Evolutionary conservation across 2,797 vertebrate genomes (phyloP), one percentile per base, ranked within the genome.

Genomic region (Notoglanidium macrostoma): DNA sequence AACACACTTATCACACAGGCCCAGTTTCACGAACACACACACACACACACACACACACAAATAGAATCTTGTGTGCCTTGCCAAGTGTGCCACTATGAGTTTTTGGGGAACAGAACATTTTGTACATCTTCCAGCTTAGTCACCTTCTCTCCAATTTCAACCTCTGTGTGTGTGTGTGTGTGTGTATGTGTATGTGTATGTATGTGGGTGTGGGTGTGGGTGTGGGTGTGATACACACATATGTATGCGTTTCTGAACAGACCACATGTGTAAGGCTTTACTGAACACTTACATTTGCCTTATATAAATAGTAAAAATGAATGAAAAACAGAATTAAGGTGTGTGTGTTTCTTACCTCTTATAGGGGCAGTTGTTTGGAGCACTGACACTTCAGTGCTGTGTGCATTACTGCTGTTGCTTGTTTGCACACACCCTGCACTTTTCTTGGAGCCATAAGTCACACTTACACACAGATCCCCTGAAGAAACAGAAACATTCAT

Each of bases 361-460:
- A 93, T 29, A 81, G 51, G n/a, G 26, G 78, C 80, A 49, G 86
- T 92, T 19, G 0, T 88, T 49, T 72, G 49, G 2, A 85, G 92
- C 23, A 85, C 88, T 15, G 83, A 83, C 91, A 95, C 95, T 14
- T 97, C 95, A 89, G 97, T 94, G 7, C 87, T 80, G 87, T 91
- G 49, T 23, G 89, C 87, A 87, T 49, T 29, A 76, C 86, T 89
- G 84, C 91, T 90, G 77, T 63, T 96, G 87, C 92, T 95, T 87
- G 96, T 96, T 91, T 97, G 95, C 89, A 97, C 92, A 91, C 96
- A 95, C 91, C 97, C 96, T 65, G 96, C 95, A 90, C 97, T 96
- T 93, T 95, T 96, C 92, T 93, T 93, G 91, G 93, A 89, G 7
- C 94, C 95, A 85, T 95, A 95, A 68, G 82, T 92, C 17, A 94